Evolutionary conservation across 2,888 invertebrate genomes (phyloP).

Genomic region (Chrysina gloriosa): DNA sequence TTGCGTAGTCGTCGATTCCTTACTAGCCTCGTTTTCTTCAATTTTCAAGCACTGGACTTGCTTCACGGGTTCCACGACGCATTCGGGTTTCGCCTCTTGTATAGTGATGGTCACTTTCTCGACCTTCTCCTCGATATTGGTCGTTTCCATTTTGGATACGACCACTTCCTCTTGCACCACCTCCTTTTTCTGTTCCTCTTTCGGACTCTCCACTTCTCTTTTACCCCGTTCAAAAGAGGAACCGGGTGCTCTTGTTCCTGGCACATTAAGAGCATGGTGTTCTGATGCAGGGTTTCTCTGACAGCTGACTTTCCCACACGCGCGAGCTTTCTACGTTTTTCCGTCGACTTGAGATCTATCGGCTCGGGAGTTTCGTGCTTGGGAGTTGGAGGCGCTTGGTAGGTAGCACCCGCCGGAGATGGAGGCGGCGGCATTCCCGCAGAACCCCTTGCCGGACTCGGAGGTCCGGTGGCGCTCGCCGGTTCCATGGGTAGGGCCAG

Average conservation of each 20-base stretch:
- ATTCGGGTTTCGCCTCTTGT: conserved; percentile 40
- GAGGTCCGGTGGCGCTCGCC: conserved; percentile 70
- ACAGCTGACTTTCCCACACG: conserved; percentile 77
- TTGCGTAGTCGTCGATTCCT: conserved; percentile 20
- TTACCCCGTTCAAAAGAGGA: conserved; percentile 58
- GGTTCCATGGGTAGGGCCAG: conserved; percentile 67
- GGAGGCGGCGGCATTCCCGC: conserved; percentile 75
- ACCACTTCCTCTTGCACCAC: conserved; percentile 48
- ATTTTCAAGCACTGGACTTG: conserved; percentile 29
- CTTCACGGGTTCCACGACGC: conserved; percentile 32
- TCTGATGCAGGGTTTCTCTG: conserved; percentile 67
- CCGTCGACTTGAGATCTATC: conserved; percentile 51
- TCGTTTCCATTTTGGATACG: conserved; percentile 38
- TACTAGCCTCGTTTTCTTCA: conserved; percentile 27
- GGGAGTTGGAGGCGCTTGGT: conserved; percentile 61
- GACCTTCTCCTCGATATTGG: conserved; percentile 35
- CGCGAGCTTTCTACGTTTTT: conserved; percentile 66
- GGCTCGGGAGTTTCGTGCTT: conserved; percentile 55
- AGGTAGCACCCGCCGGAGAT: conserved; percentile 66
- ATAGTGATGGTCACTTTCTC: conserved; percentile 35
- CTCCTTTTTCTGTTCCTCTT: conserved; percentile 57
- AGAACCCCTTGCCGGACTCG: conserved; percentile 77
- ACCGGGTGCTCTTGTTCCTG: conserved; percentile 56
- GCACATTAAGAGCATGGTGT: conserved; percentile 67
- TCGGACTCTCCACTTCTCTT: conserved; percentile 64